Evolutionary conservation across 1,140 invertebrate genomes (phyloP).

Genomic region (Penaeus chinensis): DNA sequence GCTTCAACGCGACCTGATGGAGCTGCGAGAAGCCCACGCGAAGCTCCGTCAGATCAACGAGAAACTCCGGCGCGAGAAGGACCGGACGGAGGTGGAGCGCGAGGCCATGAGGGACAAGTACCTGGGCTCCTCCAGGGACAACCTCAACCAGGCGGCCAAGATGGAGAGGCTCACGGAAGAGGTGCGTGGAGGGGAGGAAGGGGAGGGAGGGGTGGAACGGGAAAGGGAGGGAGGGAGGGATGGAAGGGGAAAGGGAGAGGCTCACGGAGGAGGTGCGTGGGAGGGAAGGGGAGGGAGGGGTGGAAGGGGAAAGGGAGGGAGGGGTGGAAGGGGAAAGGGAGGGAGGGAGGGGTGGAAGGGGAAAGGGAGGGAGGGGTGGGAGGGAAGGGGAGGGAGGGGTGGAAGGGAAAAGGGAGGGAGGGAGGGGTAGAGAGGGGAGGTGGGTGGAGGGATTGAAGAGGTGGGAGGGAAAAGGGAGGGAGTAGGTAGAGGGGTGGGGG

Average conservation of each 20-base stretch:
- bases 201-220: background rate
- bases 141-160: conserved; percentile 61
- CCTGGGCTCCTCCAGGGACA: conserved; percentile 60
- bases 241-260: background rate
- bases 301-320: background rate
- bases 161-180: conserved; percentile 59
- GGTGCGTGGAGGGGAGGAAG: conserved; percentile 22
- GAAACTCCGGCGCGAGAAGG: conserved; percentile 87
- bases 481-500: background rate
- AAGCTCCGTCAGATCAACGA: conserved; percentile 93
- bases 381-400: background rate
- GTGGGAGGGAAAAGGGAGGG: background rate
- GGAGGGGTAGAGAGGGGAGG: background rate
- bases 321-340: too few species aligned
- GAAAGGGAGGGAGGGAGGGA: background rate
- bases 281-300: background rate
- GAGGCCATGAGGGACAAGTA: conserved; percentile 70
- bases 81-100: conserved; percentile 84
- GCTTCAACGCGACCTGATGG: conserved; percentile 87
- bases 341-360: background rate
- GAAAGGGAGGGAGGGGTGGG: background rate
- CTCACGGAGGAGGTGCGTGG: too few species aligned
- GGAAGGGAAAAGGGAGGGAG: background rate
- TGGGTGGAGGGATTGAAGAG: background rate
- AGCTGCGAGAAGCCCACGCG: conserved; percentile 89